Conservation (phyloP, 1,140 invertebrate species). For the Branchinecta lindahli region DNA sequence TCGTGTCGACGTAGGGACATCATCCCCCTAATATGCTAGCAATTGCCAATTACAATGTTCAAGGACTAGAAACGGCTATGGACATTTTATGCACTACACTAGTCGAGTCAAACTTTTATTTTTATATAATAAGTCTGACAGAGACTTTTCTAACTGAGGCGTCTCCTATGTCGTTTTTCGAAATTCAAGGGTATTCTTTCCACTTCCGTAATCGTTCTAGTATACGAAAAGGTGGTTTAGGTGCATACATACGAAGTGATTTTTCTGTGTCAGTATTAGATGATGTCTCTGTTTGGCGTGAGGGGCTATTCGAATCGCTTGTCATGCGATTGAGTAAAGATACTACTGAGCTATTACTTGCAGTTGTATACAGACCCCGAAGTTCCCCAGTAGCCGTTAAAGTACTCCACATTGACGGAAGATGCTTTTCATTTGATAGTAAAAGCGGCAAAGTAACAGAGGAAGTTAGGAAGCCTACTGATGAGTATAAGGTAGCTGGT, state of each 20-base stretch:
- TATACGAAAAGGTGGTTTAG: constrained; percentile 8
- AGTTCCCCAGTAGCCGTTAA: not conserved
- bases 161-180: constrained; percentile 5
- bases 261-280: constrained; percentile 5
- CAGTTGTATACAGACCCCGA: not conserved
- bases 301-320: constrained; percentile 1
- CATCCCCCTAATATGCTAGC: constrained; percentile 7
- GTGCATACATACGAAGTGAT: constrained; percentile 4
- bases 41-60: constrained; percentile 6
- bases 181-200: constrained; percentile 9
- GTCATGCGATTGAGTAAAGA: not conserved
- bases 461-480: too few relatives aligned
- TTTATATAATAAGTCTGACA: constrained; percentile 1
- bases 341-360: not conserved
- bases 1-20: too few relatives aligned
- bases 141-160: not conserved
- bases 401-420: too few relatives aligned
- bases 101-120: constrained; percentile 6
- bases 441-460: too few relatives aligned
- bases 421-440: too few relatives aligned
- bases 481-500: too few relatives aligned
- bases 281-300: constrained; percentile 5
- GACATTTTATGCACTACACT: not conserved
- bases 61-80: not conserved
- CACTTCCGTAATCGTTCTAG: constrained; percentile 1